These are phyloP conservation scores for Trichogramma pretiosum DNA, from an alignment of 1,140 invertebrate genomes.

Conservation along the genomic window DNA sequence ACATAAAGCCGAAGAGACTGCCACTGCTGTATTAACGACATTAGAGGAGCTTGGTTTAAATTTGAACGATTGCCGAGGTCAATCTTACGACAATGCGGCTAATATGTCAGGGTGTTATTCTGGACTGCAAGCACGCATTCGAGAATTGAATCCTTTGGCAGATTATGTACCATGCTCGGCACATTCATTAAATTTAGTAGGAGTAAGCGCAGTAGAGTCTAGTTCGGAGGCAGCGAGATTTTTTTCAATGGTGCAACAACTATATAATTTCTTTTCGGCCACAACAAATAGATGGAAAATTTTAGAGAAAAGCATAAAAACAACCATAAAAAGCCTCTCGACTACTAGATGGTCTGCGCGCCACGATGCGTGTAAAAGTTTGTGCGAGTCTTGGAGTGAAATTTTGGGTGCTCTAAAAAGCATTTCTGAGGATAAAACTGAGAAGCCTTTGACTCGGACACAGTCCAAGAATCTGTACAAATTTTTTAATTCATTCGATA, in stretches of 20 bases:
- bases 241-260: constrained; percentile 10
- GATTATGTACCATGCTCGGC: neutral
- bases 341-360: constrained; percentile 4
- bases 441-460: neutral
- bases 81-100: constrained; percentile 35
- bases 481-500: neutral
- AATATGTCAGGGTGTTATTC: constrained; percentile 36
- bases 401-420: neutral
- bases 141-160: neutral
- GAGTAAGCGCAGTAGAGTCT: too few species aligned
- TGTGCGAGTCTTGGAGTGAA: neutral
- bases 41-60: constrained; percentile 24
- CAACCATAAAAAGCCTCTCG: constrained; percentile 6
- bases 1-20: constrained; percentile 20
- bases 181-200: too few species aligned
- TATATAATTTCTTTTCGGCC: constrained; percentile 22
- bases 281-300: constrained; percentile 23
- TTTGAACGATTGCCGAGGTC: constrained; percentile 28
- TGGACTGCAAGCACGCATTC: constrained; percentile 32
- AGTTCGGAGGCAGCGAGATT: too few species aligned
- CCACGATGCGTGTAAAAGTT: neutral
- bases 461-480: neutral
- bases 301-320: too few species aligned
- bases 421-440: constrained; percentile 1
- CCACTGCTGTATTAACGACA: constrained; percentile 8